These are phyloP conservation scores for Acanthopagrus latus DNA, from an alignment of 2,797 vertebrate species.

Conservation along the genomic window DNA sequence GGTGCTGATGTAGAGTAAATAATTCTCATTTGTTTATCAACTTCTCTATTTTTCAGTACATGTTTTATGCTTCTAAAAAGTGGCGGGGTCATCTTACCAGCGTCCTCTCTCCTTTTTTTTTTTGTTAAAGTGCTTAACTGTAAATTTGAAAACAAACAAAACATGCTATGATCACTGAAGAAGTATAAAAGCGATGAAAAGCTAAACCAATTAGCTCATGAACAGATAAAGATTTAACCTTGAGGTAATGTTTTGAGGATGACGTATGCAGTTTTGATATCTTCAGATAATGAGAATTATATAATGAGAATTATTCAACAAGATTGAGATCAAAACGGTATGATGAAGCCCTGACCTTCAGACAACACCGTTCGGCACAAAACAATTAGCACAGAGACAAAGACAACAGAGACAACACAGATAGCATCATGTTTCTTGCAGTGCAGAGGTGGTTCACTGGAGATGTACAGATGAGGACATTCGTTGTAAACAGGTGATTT, in stretches of 20 bases:
- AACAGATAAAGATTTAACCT: slow-evolving; percentile 15
- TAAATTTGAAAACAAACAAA: too few species aligned
- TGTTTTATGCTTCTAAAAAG: too few species aligned
- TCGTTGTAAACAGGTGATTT: slow-evolving; percentile 7
- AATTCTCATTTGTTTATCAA: too few species aligned
- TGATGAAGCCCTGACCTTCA: slow-evolving; percentile 2
- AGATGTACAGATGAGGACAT: neutral
- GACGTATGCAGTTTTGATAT: neutral
- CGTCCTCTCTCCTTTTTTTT: too few species aligned
- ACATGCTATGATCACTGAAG: neutral
- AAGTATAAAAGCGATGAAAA: neutral
- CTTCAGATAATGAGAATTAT: slow-evolving; percentile 2
- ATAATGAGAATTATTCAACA: too few species aligned
- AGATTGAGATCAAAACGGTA: neutral
- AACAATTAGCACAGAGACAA: neutral
- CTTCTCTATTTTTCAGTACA: too few species aligned
- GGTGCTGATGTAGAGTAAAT: too few species aligned
- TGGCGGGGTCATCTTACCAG: too few species aligned
- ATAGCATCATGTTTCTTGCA: neutral
- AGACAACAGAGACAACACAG: too few species aligned
- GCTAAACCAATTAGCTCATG: neutral
- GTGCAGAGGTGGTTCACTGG: neutral
- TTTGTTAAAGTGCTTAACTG: too few species aligned
- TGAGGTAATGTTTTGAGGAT: neutral
- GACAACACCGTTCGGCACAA: neutral